Evolutionary conservation across 2,888 invertebrate species (phyloP), one percentile per base, ranked within the genome.

Genomic region (Chymomyza fuscimana): DNA sequence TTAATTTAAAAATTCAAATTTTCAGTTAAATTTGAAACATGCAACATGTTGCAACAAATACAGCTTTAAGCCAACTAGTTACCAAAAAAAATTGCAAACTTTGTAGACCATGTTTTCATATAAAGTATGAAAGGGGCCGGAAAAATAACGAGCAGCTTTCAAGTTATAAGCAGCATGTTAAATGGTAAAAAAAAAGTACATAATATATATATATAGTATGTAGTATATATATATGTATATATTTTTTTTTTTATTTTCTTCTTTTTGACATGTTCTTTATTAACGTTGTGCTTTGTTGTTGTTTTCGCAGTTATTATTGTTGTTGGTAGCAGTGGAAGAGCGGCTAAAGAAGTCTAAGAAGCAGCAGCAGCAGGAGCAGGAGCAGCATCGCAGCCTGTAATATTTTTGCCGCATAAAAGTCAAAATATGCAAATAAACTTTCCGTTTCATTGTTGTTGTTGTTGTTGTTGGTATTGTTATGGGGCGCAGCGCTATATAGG

Each of bases 361-460:
- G 40, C 40, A 46, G 12, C 40, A 40, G 40, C 10, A 12, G 40
- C 10, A 12, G 40, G 4, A 46, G 40, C 10, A 32, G 32, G 32
- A 32, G 16, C 16, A 22, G 80, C 81, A 79, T 79, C 79, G 85
- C 85, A 84, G 83, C 81, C 82, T 81, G 82, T 82, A 82, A 82
- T 82, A 82, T 82, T 82, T 86, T 81, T 82, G 82, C 82, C 86
- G 82, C 82, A 82, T 82, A 85, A 82, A 82, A 82, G 82, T 82
- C 82, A 82, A 85, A 82, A 82, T 82, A 82, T 82, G 86, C 82
- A 82, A 82, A 82, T 82, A 82, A 82, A 85, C 29, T 58, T 58
- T 54, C 22, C 32, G 58, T 29, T 58, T 46, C 40, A 25, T 58
- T 22, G 25, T 58, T 58, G 15, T 58, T 29, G 86, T 78, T 79